Conservation (phyloP, 2,888 invertebrate species). For the Cotesia congregata region DNA sequence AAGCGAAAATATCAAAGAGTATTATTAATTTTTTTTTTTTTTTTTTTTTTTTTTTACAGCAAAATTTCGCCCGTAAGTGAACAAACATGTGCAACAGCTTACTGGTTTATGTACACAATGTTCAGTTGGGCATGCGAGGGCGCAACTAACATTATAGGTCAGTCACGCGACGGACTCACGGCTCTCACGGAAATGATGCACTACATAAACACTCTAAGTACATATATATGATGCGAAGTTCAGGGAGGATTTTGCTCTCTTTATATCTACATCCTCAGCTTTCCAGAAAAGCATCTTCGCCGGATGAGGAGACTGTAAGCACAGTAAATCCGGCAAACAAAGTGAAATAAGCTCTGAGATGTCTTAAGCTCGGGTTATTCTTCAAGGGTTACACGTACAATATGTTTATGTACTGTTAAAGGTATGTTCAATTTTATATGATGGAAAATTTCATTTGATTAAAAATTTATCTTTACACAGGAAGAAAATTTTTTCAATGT, state of each 20-base stretch:
- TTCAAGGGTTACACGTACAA: not conserved
- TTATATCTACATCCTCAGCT: not conserved
- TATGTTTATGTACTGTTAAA: not conserved
- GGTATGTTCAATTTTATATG: too few species aligned
- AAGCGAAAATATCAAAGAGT: too few species aligned
- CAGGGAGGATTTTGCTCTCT: not conserved
- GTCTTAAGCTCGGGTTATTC: not conserved
- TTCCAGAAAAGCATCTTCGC: not conserved
- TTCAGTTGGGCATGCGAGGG: not conserved
- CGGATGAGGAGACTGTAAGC: not conserved
- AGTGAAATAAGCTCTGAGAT: conserved; percentile 1
- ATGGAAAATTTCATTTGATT: too few species aligned
- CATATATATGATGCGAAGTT: not conserved
- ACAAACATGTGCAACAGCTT: conserved; percentile 2
- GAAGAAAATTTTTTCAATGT: too few species aligned
- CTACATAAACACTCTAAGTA: not conserved
- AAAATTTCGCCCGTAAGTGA: not conserved
- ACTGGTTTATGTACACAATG: not conserved
- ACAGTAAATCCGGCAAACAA: not conserved
- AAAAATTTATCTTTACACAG: too few species aligned
- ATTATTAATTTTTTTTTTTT: too few species aligned
- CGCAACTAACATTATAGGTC: conserved; percentile 7
- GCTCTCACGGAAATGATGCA: conserved; percentile 10
- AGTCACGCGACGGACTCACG: conserved; percentile 10
- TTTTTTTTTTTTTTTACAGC: too few species aligned